These are phyloP conservation scores for Leptinotarsa peninsularis DNA, from an alignment of 2,888 invertebrate species.

Conservation along the genomic window DNA sequence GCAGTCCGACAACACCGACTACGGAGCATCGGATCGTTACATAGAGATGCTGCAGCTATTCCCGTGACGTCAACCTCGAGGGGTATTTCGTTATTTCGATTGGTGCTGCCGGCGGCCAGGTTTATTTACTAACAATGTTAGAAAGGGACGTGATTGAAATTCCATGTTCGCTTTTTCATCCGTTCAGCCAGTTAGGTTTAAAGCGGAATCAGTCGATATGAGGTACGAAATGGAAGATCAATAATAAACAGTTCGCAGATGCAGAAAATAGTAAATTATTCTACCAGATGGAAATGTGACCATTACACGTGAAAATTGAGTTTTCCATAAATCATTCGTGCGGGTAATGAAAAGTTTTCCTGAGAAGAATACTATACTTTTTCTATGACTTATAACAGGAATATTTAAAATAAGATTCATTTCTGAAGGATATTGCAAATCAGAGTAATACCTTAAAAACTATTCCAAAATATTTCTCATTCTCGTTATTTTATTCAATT, in stretches of 20 bases:
- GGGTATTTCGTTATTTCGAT: slow-evolving; percentile 29
- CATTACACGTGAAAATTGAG: too few species aligned
- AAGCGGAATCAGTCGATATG: not conserved
- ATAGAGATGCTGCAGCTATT: slow-evolving; percentile 57
- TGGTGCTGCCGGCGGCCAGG: slow-evolving; percentile 22
- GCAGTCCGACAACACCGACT: slow-evolving; percentile 46
- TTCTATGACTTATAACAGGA: too few species aligned
- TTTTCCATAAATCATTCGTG: too few species aligned
- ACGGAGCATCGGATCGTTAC: slow-evolving; percentile 58
- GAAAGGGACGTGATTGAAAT: slow-evolving; percentile 30
- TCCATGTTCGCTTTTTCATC: slow-evolving; percentile 19
- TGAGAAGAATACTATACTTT: too few species aligned
- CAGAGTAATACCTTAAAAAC: too few species aligned
- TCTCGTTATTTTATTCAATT: too few species aligned
- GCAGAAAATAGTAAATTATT: not conserved
- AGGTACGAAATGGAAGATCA: not conserved
- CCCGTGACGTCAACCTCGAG: slow-evolving; percentile 59
- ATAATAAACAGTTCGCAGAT: not conserved
- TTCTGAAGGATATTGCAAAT: too few species aligned
- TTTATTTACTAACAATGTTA: slow-evolving; percentile 38
- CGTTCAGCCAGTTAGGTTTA: not conserved
- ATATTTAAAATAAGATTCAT: too few species aligned
- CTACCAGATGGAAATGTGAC: too few species aligned
- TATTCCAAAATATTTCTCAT: too few species aligned
- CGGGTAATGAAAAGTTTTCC: too few species aligned